phyloP scores from a whole-genome alignment of 2,113 vertebrate genomes.

The Cynocephalus volans region DNA sequence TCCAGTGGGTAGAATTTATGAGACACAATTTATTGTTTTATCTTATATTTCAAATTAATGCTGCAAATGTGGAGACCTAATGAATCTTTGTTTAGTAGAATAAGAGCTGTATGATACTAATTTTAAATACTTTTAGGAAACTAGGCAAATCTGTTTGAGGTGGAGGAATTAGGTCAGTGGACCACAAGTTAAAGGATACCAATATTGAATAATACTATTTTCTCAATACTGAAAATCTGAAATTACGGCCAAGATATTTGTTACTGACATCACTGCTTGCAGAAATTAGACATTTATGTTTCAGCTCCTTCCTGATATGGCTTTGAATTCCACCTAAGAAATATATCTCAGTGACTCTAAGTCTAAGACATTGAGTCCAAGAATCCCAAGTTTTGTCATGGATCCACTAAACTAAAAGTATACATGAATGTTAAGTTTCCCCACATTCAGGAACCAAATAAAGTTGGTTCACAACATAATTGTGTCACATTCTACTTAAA shows the following conservation, averaged over 20 bases:
- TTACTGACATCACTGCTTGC: neutral
- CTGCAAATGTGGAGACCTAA: neutral
- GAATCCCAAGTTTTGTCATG: neutral
- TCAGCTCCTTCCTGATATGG: neutral
- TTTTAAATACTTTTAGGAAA: neutral
- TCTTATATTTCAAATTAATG: slow-evolving; percentile 53
- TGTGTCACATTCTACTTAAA: neutral
- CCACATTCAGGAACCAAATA: neutral
- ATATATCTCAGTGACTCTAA: too few species aligned
- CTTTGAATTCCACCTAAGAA: neutral
- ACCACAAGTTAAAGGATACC: neutral
- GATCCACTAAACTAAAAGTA: neutral
- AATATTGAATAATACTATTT: neutral
- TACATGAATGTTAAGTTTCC: neutral
- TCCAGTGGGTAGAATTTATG: slow-evolving; percentile 37
- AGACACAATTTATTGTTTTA: neutral
- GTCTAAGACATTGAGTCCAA: neutral
- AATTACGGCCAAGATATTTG: neutral
- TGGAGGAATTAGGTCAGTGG: neutral
- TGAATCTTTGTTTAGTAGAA: neutral
- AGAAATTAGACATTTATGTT: neutral
- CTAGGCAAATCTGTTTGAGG: neutral
- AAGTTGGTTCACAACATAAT: neutral
- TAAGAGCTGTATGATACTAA: neutral
- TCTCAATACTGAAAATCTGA: slow-evolving; percentile 18